Conservation (phyloP, 2,113 vertebrate genomes). For the Salvelinus alpinus region DNA sequence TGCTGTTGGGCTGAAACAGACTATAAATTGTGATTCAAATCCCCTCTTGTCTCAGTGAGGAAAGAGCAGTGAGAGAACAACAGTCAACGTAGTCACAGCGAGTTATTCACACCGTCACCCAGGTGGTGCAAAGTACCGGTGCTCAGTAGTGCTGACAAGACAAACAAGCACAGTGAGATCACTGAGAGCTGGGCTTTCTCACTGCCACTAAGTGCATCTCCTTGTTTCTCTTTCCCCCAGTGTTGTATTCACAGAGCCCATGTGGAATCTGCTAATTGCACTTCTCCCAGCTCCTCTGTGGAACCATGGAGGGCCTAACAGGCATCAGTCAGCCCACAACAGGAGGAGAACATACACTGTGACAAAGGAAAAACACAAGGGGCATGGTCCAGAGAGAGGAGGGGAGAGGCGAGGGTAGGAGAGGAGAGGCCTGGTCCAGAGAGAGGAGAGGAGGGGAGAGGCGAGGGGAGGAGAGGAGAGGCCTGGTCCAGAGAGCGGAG, state of each 20-base stretch:
- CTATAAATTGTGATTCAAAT: background rate
- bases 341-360: background rate
- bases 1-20: background rate
- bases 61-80: slow-evolving; percentile 14
- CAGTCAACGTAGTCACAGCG: slow-evolving; percentile 13
- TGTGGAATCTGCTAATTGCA: slow-evolving; percentile 53
- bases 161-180: slow-evolving; percentile 41
- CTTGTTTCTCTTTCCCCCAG: slow-evolving; percentile 31
- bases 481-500: too few relatives aligned
- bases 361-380: background rate
- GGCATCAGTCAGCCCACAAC: slow-evolving; percentile 12
- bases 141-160: slow-evolving; percentile 14
- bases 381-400: background rate
- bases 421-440: too few relatives aligned
- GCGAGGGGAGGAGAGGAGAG: too few relatives aligned
- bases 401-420: background rate
- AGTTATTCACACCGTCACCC: slow-evolving; percentile 17
- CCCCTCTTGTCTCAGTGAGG: slow-evolving; percentile 2
- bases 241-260: slow-evolving; percentile 19
- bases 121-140: slow-evolving; percentile 10
- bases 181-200: slow-evolving; percentile 23
- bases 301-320: slow-evolving; percentile 7
- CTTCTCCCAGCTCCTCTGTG: slow-evolving; percentile 30
- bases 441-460: too few relatives aligned
- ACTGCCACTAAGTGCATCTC: slow-evolving; percentile 40